Evolutionary conservation across 2,888 invertebrate genomes (phyloP), one percentile per base, ranked within the genome.

Genomic region (Tanytarsus gracilentus): DNA sequence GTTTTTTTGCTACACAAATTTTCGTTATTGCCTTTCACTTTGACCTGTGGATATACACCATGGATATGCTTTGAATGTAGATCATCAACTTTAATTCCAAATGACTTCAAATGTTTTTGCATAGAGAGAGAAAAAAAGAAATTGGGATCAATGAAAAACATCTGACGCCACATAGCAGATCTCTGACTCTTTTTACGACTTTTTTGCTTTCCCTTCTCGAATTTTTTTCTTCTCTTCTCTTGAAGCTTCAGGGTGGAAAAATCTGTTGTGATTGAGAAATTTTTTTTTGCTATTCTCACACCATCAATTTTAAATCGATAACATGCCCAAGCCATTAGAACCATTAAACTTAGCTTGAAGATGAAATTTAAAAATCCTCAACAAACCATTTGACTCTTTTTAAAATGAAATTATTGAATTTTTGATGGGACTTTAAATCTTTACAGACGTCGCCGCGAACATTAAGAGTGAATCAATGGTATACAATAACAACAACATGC

Each of bases 291-390:
- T 55, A n/a, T 27, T 14, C 29, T 27, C 39, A 25, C 40, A 33
- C 16, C 14, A 40, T 40, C 14, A 39, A 30, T 25, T 39, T 25
- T 18, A 48, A 58, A 58, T 58, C 58, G 58, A 58, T 58, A 40
- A 58, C 44, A 39, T 29, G 16, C 21, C 29, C 48, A 26, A 29
- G 58, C 48, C 44, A 58, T 58, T 55, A 55, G 40, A 55, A 55
- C 25, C 55, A 55, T 55, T 44, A 58, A 58, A 58, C 27, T 16
- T 48, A 30, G 48, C 58, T 58, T 58, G 26, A 55, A 58, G 23
- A 44, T 44, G 18, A 5, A 11, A 6, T 23, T 16, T 18, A n/a
- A n/a, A n/a, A n/a, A n/a, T n/a, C n/a, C 16, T 18, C 11, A 36
- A 36, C 36, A 36, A 36, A 36, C 9, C 18, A 18, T 3, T 21